Percentiles rank a stretch among this genome's conserved stretches.
These are phyloP conservation scores for Rhea americana DNA, from an alignment of 2,113 vertebrate species.

Conservation along the genomic window DNA sequence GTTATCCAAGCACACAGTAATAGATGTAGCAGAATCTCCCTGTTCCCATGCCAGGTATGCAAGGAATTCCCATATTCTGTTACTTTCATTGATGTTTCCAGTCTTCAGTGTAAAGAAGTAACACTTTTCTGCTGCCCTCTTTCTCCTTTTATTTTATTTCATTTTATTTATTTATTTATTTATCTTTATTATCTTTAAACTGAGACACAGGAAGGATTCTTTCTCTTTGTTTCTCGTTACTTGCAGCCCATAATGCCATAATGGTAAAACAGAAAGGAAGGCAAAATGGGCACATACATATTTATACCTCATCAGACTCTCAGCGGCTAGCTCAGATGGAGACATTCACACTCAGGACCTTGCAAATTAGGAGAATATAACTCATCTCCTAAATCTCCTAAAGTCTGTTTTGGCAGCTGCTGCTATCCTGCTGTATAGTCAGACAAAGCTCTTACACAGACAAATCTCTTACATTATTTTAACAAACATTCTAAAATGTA, in stretches of 20 bases:
- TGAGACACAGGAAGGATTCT: not conserved
- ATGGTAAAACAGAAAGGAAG: not conserved
- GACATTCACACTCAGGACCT: not conserved
- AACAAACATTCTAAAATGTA: not conserved
- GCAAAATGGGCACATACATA: not conserved
- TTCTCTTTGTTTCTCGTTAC: not conserved
- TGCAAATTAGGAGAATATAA: not conserved
- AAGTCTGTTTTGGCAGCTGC: not conserved
- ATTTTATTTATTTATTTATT: too few relatives aligned
- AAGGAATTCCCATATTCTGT: not conserved
- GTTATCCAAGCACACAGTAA: not conserved
- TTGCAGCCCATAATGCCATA: not conserved
- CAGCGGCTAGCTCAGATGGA: not conserved
- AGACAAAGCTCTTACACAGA: not conserved
- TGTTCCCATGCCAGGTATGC: not conserved
- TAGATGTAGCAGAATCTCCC: not conserved
- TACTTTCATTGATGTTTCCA: not conserved
- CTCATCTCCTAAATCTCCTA: fast-evolving
- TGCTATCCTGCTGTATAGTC: not conserved
- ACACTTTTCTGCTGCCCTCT: not conserved
- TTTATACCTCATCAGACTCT: not conserved
- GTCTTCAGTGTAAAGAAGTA: not conserved
- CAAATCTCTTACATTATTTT: not conserved
- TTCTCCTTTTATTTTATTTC: too few relatives aligned
- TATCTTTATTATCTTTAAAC: not conserved